A percentile compares a stretch with the other conserved stretches of the same genome.
Evolutionary conservation across 2,797 vertebrate species (phyloP).

Genomic region (Anguilla anguilla): DNA sequence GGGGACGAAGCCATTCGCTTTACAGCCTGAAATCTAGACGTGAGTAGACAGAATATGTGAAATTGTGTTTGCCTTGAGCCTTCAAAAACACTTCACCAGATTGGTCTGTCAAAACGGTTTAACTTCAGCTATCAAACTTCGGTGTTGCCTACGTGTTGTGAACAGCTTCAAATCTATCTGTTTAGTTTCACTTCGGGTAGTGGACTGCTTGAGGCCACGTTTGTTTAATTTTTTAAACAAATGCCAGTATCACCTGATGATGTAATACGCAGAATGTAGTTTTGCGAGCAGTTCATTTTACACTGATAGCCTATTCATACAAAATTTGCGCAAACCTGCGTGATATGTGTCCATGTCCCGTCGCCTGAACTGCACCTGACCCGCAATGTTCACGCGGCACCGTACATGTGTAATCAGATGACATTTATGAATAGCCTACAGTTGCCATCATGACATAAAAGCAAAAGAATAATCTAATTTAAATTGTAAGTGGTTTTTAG

Average conservation of each 20-base stretch:
- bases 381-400: not conserved
- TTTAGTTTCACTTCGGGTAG: not conserved
- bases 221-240: not conserved
- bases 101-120: not conserved
- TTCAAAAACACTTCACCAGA: not conserved
- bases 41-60: not conserved
- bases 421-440: too few species aligned
- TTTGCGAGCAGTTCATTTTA: not conserved
- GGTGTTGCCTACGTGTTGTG: not conserved
- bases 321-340: not conserved
- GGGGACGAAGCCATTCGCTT: not conserved
- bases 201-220: not conserved
- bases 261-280: not conserved
- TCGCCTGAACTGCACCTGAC: not conserved
- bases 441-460: not conserved
- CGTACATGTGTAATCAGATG: not conserved
- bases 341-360: not conserved
- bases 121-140: not conserved
- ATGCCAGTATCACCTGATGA: not conserved
- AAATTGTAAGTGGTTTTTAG: not conserved
- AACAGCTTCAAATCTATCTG: not conserved
- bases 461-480: not conserved
- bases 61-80: not conserved
- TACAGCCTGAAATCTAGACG: not conserved
- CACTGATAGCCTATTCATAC: not conserved